Conservation (phyloP, 2,113 vertebrate species). For the Lichenostomus cassidix region DNA sequence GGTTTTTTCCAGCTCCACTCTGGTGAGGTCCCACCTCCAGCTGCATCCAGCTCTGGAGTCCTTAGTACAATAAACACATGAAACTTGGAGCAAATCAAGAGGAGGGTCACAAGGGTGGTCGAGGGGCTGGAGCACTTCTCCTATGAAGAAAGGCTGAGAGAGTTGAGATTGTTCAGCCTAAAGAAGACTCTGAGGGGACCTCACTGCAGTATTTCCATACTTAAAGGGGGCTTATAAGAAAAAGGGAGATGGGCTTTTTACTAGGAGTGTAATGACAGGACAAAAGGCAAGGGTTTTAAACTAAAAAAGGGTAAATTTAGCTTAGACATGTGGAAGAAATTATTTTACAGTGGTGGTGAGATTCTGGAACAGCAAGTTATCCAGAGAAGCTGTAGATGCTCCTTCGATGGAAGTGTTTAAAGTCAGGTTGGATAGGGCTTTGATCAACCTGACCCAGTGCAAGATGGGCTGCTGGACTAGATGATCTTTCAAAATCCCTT, state of each 20-base stretch:
- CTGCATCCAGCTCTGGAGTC: neutral
- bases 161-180: neutral
- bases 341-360: neutral
- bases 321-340: neutral
- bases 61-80: neutral
- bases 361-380: neutral
- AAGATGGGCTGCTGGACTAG: neutral
- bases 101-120: neutral
- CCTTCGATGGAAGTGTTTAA: neutral
- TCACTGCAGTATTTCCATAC: neutral
- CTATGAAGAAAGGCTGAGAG: neutral
- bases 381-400: neutral
- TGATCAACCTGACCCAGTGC: neutral
- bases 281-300: neutral
- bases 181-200: neutral
- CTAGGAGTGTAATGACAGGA: neutral
- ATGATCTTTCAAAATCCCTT: neutral
- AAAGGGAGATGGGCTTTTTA: neutral
- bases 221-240: neutral
- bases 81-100: neutral
- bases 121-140: neutral
- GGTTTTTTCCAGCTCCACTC: neutral
- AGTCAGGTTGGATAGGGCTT: neutral
- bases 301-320: neutral
- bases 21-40: neutral